These are phyloP conservation scores for Ashinkailepas kermadecensis DNA, from an alignment of 2,888 invertebrate species.

Conservation along the genomic window DNA sequence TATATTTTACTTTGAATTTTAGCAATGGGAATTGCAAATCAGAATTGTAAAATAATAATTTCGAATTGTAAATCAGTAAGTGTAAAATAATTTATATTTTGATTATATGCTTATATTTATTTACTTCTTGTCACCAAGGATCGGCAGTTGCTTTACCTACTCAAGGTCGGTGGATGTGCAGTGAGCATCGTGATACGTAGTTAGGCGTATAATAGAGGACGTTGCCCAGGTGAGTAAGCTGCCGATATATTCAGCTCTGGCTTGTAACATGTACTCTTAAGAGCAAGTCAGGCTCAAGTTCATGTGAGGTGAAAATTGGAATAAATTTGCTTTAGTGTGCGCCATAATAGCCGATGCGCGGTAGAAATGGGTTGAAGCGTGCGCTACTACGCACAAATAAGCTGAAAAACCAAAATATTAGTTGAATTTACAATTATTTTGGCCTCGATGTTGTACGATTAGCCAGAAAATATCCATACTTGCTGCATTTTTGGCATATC, in stretches of 20 bases:
- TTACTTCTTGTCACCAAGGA: background rate
- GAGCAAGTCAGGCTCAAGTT: background rate
- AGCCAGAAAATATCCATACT: no score
- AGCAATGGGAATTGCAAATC: no score
- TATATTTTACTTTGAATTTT: no score
- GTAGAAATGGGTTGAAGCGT: background rate
- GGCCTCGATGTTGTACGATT: no score
- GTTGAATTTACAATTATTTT: no score
- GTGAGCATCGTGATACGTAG: background rate
- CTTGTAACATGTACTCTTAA: background rate
- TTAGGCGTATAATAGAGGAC: background rate
- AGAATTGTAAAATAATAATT: no score
- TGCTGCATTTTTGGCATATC: no score
- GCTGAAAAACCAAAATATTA: background rate
- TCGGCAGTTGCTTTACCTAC: background rate
- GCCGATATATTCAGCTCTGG: background rate
- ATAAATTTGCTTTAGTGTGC: background rate
- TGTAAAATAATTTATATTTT: no score
- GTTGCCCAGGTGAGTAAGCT: background rate
- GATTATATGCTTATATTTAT: no score
- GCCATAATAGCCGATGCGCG: background rate
- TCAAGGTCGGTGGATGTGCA: constrained; percentile 1
- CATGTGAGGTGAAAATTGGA: background rate
- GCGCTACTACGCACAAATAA: background rate
- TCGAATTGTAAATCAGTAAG: no score